Percentiles rank a stretch among this genome's conserved stretches.
phyloP scores from a whole-genome alignment of 2,113 vertebrate genomes.

The Elephas maximus region DNA sequence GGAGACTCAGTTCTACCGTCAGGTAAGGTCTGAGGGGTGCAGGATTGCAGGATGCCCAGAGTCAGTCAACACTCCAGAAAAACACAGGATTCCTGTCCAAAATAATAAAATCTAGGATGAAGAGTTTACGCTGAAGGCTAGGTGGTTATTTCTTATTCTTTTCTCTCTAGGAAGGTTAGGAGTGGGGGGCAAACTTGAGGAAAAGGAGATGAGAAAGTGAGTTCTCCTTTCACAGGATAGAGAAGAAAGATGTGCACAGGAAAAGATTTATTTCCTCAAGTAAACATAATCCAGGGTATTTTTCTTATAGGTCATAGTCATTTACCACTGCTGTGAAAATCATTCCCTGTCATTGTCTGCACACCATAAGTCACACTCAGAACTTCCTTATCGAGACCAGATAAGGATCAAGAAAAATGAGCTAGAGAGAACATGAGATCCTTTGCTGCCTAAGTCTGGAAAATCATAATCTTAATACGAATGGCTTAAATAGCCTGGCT shows the following conservation, averaged over 20 bases:
- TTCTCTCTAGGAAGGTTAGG: background rate
- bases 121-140: fast-evolving
- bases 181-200: background rate
- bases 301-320: constrained; percentile 32
- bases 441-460: constrained; percentile 22
- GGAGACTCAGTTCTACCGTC: fast-evolving
- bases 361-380: background rate
- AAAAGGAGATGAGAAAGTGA: background rate
- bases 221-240: background rate
- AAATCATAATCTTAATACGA: constrained; percentile 81
- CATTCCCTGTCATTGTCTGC: background rate
- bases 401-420: constrained; percentile 51
- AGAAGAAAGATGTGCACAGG: constrained; percentile 46
- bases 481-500: constrained; percentile 78
- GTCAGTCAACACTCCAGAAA: background rate
- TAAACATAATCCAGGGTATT: constrained; percentile 46
- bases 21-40: background rate
- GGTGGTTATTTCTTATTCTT: background rate
- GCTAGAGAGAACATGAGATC: constrained; percentile 14
- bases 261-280: constrained; percentile 25
- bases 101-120: background rate
- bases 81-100: background rate
- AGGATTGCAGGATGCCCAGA: fast-evolving
- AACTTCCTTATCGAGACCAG: background rate
- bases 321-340: background rate